phyloP scores from a whole-genome alignment of 2,888 invertebrate species.

The Cantharis nigra region DNA sequence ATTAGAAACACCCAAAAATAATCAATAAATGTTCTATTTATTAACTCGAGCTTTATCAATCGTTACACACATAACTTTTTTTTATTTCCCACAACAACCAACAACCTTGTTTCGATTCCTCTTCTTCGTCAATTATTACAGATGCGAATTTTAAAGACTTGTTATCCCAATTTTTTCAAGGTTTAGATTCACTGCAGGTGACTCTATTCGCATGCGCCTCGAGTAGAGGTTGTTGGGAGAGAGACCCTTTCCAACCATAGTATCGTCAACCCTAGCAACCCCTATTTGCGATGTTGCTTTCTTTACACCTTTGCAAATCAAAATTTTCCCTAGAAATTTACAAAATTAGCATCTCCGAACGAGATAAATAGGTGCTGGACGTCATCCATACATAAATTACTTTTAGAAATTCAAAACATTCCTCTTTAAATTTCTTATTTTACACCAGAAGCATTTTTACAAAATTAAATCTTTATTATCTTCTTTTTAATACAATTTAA shows the following conservation, averaged over 20 bases:
- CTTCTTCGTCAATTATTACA: neutral
- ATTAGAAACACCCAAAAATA: neutral
- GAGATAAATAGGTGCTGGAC: constrained; percentile 8
- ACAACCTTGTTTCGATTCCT: neutral
- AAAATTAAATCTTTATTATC: neutral
- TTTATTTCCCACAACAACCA: neutral
- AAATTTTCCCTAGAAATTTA: constrained; percentile 10
- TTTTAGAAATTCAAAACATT: constrained; percentile 7
- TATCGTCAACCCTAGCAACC: constrained; percentile 13
- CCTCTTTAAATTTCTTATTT: neutral
- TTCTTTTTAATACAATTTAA: neutral
- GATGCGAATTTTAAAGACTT: neutral
- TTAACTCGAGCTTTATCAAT: neutral
- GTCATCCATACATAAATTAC: constrained; percentile 14
- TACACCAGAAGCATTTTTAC: neutral
- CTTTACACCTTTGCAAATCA: constrained; percentile 20
- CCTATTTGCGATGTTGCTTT: constrained; percentile 20
- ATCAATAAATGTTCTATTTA: neutral
- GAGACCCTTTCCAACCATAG: constrained; percentile 24
- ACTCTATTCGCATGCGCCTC: constrained; percentile 23
- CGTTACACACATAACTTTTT: neutral
- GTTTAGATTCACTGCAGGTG: constrained; percentile 7
- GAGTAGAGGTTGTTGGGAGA: constrained; percentile 10
- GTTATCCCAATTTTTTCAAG: neutral
- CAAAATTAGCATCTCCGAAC: constrained; percentile 18